phyloP scores from a whole-genome alignment of 1,140 invertebrate genomes.

The Drosophila truncata region DNA sequence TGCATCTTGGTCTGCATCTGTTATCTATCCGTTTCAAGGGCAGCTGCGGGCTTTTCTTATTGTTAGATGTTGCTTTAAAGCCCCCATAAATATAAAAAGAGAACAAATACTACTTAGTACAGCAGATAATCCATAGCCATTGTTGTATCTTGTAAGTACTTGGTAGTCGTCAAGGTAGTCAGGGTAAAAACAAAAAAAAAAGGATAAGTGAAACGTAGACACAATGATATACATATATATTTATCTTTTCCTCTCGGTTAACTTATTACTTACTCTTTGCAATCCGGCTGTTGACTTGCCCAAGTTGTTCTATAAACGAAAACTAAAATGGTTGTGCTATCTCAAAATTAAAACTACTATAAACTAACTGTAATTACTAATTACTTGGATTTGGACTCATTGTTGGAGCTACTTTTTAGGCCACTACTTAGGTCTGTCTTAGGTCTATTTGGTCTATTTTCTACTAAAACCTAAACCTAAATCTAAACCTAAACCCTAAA shows the following conservation, averaged over 20 bases:
- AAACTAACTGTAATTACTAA: slow-evolving; percentile 8
- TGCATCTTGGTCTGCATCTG: slow-evolving; percentile 21
- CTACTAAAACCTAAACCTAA: slow-evolving; percentile 26
- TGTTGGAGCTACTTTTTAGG: slow-evolving; percentile 65
- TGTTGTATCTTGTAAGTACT: slow-evolving; percentile 65
- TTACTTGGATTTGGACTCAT: slow-evolving; percentile 14
- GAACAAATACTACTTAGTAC: slow-evolving; percentile 40
- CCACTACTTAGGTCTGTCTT: slow-evolving; percentile 52
- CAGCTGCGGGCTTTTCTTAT: slow-evolving; percentile 40
- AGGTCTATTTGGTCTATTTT: slow-evolving; percentile 70
- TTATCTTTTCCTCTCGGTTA: slow-evolving; percentile 21
- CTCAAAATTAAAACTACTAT: slow-evolving; percentile 55
- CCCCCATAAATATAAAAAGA: slow-evolving; percentile 16
- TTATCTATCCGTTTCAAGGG: slow-evolving; percentile 34
- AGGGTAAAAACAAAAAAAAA: slow-evolving; percentile 54
- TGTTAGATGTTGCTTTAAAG: slow-evolving; percentile 55
- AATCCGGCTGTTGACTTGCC: slow-evolving; percentile 71
- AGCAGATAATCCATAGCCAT: slow-evolving; percentile 46
- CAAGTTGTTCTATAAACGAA: slow-evolving; percentile 52
- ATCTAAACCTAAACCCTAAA: slow-evolving; percentile 7
- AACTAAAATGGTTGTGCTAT: slow-evolving; percentile 83
- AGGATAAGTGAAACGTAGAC: slow-evolving; percentile 22
- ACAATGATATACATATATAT: slow-evolving; percentile 33
- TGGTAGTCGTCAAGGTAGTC: slow-evolving; percentile 60
- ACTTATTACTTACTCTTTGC: slow-evolving; percentile 59